Percentiles rank a stretch among this genome's conserved stretches.
These are phyloP conservation scores for Atopsyche davidsoni DNA, from an alignment of 1,140 invertebrate genomes.

Conservation along the genomic window DNA sequence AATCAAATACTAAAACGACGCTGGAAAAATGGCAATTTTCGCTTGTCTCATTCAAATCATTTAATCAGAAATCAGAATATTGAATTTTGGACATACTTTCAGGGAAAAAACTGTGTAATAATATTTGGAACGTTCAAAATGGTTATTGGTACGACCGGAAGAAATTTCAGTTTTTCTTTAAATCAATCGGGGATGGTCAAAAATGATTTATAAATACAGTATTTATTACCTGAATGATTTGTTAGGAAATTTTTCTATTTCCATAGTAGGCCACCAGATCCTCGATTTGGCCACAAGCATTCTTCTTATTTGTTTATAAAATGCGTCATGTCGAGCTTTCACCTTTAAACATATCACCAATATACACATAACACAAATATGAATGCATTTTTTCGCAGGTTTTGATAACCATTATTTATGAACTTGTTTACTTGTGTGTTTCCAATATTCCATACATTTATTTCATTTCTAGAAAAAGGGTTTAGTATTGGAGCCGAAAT, in stretches of 20 bases:
- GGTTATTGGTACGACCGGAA: not conserved
- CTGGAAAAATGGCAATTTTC: too few species aligned
- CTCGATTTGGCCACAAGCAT: conserved; percentile 39
- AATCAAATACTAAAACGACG: too few species aligned
- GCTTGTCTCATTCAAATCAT: too few species aligned
- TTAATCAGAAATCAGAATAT: too few species aligned
- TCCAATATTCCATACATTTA: too few species aligned
- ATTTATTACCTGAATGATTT: conserved; percentile 41
- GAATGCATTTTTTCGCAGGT: too few species aligned
- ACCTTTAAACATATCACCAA: conserved; percentile 35
- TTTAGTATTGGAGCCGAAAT: too few species aligned
- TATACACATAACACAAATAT: too few species aligned
- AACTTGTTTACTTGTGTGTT: too few species aligned
- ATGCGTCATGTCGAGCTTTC: conserved; percentile 35
- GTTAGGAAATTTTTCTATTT: conserved; percentile 39
- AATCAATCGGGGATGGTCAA: not conserved
- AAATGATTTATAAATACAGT: too few species aligned
- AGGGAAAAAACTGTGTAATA: not conserved
- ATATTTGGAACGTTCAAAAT: not conserved
- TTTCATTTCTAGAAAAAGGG: too few species aligned
- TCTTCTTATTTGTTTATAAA: conserved; percentile 36
- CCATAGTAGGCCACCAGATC: conserved; percentile 42
- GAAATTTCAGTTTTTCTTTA: not conserved
- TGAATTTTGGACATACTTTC: not conserved
- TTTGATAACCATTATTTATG: too few species aligned